phyloP scores from a whole-genome alignment of 2,888 invertebrate species.

The Tipula unca region DNA sequence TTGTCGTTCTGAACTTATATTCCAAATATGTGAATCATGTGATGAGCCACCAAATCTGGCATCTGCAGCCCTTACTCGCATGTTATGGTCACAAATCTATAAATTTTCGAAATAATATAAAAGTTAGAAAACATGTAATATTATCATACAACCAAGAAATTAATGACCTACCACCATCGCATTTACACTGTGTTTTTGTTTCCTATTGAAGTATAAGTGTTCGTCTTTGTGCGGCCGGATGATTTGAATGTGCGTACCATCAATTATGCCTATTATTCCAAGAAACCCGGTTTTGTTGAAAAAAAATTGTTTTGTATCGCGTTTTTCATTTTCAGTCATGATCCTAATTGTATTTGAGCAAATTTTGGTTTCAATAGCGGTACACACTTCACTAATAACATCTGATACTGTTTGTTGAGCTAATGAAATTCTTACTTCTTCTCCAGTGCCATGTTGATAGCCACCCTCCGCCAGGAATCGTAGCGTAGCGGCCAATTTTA shows the following conservation, averaged over 20 bases:
- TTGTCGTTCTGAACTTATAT: slow-evolving; percentile 20
- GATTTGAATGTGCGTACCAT: neutral
- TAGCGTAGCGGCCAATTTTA: neutral
- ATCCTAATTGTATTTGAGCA: neutral
- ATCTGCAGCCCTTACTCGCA: too few species aligned
- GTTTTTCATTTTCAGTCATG: neutral
- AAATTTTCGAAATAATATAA: too few species aligned
- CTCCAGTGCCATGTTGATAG: neutral
- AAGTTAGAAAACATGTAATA: too few species aligned
- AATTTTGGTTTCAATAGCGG: neutral
- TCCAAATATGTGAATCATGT: slow-evolving; percentile 23
- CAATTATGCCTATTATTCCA: neutral
- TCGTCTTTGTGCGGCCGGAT: neutral
- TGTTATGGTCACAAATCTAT: too few species aligned
- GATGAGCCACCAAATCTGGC: too few species aligned
- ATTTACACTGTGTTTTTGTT: too few species aligned
- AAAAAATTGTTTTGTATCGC: neutral
- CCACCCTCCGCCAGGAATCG: neutral
- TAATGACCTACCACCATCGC: slow-evolving; percentile 20
- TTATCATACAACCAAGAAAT: slow-evolving; percentile 19
- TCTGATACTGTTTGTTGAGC: neutral
- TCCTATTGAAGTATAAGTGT: neutral
- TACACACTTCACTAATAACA: neutral
- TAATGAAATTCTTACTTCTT: neutral
- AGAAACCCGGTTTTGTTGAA: neutral